phyloP scores from a whole-genome alignment of 2,113 vertebrate species.

The Gambusia holbrooki region DNA sequence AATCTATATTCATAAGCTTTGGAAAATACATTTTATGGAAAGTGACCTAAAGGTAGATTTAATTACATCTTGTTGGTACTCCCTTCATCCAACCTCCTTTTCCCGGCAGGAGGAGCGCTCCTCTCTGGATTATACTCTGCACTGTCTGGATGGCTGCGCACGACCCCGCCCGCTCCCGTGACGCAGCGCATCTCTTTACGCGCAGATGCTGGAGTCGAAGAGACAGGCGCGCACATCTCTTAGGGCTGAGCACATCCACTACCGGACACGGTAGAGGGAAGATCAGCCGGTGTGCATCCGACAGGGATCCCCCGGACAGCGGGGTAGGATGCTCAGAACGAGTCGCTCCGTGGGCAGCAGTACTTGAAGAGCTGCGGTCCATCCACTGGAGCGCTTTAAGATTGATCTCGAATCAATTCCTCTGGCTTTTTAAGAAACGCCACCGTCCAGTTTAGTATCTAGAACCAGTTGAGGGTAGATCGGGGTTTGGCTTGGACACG shows the following conservation, averaged over 20 bases:
- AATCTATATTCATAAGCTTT: not conserved
- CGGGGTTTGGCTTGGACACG: slow-evolving; percentile 50
- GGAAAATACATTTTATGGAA: not conserved
- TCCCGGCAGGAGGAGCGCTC: slow-evolving; percentile 35
- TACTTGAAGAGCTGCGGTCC: slow-evolving; percentile 65
- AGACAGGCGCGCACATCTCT: slow-evolving; percentile 50
- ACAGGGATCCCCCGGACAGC: slow-evolving; percentile 44
- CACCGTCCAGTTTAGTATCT: not conserved
- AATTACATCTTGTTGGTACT: not conserved
- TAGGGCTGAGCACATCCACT: slow-evolving; percentile 41
- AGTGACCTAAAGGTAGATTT: not conserved
- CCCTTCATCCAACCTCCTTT: slow-evolving; percentile 8
- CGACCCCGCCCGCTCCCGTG: slow-evolving; percentile 50
- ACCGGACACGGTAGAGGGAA: slow-evolving; percentile 38
- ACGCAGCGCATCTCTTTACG: slow-evolving; percentile 52
- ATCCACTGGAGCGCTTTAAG: slow-evolving; percentile 43
- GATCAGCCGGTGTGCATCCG: slow-evolving; percentile 38
- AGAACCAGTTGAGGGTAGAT: slow-evolving; percentile 1
- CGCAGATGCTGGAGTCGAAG: slow-evolving; percentile 45
- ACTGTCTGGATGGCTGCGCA: slow-evolving; percentile 38
- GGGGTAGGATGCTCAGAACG: slow-evolving; percentile 55
- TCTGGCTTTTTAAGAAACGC: slow-evolving; percentile 2
- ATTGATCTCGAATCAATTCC: not conserved
- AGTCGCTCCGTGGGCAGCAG: slow-evolving; percentile 45
- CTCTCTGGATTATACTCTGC: slow-evolving; percentile 8